A percentile compares a stretch with the other conserved stretches of the same genome.
These are phyloP conservation scores for Chaetops frenatus DNA, from an alignment of 2,113 vertebrate genomes.

Conservation along the genomic window DNA sequence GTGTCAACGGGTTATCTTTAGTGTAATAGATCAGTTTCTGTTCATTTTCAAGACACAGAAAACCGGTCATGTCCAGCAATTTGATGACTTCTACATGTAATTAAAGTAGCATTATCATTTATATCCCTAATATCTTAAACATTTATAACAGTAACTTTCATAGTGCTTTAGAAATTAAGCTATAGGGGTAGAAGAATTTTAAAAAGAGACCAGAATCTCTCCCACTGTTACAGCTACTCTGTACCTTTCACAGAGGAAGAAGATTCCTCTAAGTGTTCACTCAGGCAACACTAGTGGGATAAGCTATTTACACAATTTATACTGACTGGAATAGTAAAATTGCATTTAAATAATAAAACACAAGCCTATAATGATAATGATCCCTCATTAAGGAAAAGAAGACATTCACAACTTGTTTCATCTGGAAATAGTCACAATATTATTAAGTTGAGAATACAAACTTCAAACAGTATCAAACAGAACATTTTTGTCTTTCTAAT, in stretches of 20 bases:
- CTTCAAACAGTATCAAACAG: not conserved
- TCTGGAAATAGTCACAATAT: not conserved
- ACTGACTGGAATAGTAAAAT: not conserved
- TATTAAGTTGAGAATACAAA: not conserved
- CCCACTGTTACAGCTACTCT: not conserved
- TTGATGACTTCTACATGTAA: not conserved
- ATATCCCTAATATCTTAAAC: not conserved
- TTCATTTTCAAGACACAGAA: not conserved
- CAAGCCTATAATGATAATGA: not conserved
- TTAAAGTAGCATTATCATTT: not conserved
- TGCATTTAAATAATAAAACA: not conserved
- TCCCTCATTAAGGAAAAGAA: not conserved
- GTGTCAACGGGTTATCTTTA: not conserved
- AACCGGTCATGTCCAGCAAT: not conserved
- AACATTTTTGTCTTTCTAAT: not conserved
- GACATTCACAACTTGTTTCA: not conserved
- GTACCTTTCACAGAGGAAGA: not conserved
- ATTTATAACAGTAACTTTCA: not conserved
- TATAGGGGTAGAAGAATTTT: not conserved
- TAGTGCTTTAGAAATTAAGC: not conserved
- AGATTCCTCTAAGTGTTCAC: not conserved
- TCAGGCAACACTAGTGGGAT: not conserved
- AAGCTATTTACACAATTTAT: not conserved
- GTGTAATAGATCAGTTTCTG: not conserved
- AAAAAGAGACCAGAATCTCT: not conserved